Conservation (phyloP, 2,888 invertebrate genomes). For the Iselma pallidipennis region DNA sequence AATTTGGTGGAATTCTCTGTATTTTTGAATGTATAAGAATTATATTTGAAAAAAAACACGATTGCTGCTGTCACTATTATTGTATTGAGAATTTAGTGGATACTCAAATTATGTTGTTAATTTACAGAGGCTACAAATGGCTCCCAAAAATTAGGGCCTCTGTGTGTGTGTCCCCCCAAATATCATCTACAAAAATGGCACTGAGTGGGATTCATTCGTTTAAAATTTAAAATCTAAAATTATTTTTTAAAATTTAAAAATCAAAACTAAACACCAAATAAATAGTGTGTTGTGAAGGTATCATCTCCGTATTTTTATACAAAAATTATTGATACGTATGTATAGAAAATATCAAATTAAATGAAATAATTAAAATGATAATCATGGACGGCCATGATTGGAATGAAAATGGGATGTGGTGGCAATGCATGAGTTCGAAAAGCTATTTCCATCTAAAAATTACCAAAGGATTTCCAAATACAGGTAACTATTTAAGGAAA, state of each 20-base stretch:
- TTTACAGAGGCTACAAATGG: slow-evolving; percentile 56
- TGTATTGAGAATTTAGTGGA: slow-evolving; percentile 34
- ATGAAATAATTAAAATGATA: no score
- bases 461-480: no score
- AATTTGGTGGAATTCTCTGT: no score
- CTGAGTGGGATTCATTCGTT: slow-evolving; percentile 44
- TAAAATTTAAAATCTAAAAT: no score
- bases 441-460: no score
- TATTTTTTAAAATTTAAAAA: no score
- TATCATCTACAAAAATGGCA: slow-evolving; percentile 40
- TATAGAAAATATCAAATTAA: no score
- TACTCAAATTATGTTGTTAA: slow-evolving; percentile 57
- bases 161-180: slow-evolving; percentile 24
- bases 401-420: slow-evolving; percentile 11
- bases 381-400: slow-evolving; percentile 18
- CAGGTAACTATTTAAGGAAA: no score
- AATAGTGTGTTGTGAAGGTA: slow-evolving; percentile 33
- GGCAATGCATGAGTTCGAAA: slow-evolving; percentile 20
- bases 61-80: slow-evolving; percentile 14
- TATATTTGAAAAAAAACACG: slow-evolving; percentile 19
- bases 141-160: slow-evolving; percentile 36
- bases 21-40: no score
- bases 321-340: no score
- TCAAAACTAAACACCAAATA: slow-evolving; percentile 36
- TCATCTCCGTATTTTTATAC: no score